These are phyloP conservation scores for Nothocercus nigrocapillus DNA, from an alignment of 2,113 vertebrate species.

Conservation along the genomic window DNA sequence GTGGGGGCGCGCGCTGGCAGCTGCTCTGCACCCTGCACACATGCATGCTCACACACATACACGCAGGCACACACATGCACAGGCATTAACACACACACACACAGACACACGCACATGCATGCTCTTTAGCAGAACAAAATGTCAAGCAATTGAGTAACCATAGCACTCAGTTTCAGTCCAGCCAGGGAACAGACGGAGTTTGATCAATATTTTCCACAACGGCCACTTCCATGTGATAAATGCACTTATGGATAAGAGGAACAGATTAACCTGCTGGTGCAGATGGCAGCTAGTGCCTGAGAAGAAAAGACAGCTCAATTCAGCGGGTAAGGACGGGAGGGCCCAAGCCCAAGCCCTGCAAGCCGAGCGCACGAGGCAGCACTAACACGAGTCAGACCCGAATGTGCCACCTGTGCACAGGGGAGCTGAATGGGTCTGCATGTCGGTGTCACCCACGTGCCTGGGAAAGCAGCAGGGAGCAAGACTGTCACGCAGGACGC, in stretches of 20 bases:
- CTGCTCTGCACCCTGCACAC: neutral
- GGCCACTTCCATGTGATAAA: constrained; percentile 82
- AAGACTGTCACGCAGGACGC: neutral
- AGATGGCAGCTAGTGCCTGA: constrained; percentile 72
- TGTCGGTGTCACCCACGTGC: neutral
- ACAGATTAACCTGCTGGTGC: constrained; percentile 79
- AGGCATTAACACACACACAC: no score
- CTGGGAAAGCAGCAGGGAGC: neutral
- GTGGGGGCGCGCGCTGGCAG: neutral
- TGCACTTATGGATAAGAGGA: constrained; percentile 73
- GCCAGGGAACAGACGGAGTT: constrained; percentile 71
- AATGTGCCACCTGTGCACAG: fast-evolving
- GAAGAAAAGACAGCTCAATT: constrained; percentile 79
- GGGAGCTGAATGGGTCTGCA: neutral
- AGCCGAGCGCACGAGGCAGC: neutral
- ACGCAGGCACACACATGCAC: neutral
- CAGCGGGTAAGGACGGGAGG: constrained; percentile 19
- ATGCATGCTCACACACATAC: neutral
- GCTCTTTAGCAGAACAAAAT: neutral
- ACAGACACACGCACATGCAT: neutral
- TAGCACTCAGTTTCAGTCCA: constrained; percentile 67
- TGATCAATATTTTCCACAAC: constrained; percentile 82
- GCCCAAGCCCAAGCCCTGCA: neutral
- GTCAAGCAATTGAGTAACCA: constrained; percentile 46
- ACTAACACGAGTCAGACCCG: neutral